Evolutionary conservation across 2,888 invertebrate genomes (phyloP), one percentile per base, ranked within the genome.

Genomic region (Chalcosyrphus nemorum): DNA sequence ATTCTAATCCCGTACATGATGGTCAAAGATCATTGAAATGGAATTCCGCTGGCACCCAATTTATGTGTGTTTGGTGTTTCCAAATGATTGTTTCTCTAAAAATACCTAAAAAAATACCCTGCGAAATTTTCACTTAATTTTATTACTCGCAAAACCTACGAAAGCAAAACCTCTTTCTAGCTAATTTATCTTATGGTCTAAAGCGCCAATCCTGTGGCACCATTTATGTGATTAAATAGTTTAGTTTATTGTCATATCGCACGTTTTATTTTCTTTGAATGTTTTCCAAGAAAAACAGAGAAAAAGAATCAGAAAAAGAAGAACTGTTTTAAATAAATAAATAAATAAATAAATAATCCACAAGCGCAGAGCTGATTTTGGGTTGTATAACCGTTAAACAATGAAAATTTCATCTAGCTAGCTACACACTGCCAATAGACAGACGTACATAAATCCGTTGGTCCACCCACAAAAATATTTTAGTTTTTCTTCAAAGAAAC

Each of bases 321-420:
- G n/a, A n/a, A n/a, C n/a, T n/a, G n/a, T n/a, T n/a, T n/a, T n/a
- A 32, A 41, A 43, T 3, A 65, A 65, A 9, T 7, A 50, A 50
- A 54, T 17, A 19, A 41, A 47, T 19, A 35, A 47, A 32, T 35
- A 21, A 47, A 52, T 35, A 43, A 76, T 45, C 21, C 24, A 68
- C 43, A 32, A 68, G 50, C 41, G 24, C 4, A 4, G 66, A 21
- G n/a, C n/a, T 43, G 3, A 50, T 57, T 50, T 80, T 50, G 52
- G 65, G 29, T 50, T 80, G 59, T 61, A 72, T 74, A 66, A 80
- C n/a, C 38, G 43, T 17, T 66, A 41, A 74, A 74, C 59, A 66
- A 74, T 72, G 52, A 66, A 65, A 71, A 63, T 19, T n/a, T 29
- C 19, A 47, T 27, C 7, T 45, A 15, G 2, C 6, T 66, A 52